Percentiles rank a stretch among this genome's conserved stretches.
Evolutionary conservation across 1,140 invertebrate species (phyloP).

Genomic region (Teleogryllus occipitalis): DNA sequence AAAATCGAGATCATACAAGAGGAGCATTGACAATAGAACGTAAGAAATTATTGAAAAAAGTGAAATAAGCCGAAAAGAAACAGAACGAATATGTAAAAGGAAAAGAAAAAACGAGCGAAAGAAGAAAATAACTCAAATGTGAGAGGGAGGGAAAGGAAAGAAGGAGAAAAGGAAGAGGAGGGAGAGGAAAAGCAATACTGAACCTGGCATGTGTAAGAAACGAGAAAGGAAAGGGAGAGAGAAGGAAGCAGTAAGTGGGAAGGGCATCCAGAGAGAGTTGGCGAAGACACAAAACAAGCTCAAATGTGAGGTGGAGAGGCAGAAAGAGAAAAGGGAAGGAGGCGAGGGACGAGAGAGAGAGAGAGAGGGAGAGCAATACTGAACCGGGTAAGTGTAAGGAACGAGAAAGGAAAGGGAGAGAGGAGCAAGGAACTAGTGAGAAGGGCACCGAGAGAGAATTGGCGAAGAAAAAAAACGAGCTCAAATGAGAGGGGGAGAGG

Average conservation of each 20-base stretch:
- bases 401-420: neutral
- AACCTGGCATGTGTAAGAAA: neutral
- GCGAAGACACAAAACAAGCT: neutral
- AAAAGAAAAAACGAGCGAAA: neutral
- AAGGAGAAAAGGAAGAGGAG: neutral
- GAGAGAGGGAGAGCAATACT: neutral
- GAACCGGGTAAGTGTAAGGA: neutral
- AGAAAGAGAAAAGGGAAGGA: neutral
- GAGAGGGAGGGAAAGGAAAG: neutral
- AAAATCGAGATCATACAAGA: neutral
- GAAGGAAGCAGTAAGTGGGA: neutral
- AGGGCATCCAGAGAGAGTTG: neutral
- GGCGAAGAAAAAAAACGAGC: neutral
- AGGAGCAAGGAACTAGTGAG: neutral
- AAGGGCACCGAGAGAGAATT: neutral
- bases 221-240: neutral
- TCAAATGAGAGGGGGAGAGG: neutral
- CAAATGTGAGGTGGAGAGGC: neutral
- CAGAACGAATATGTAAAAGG: neutral
- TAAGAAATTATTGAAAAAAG: neutral
- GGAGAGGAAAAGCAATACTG: neutral
- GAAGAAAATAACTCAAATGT: neutral
- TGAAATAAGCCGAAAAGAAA: neutral
- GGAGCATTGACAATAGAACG: neutral
- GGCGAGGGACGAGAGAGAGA: neutral